Base-by-base conservation (phyloP, 2,113 vertebrate species). In the Hepsetus odoe region DNA sequence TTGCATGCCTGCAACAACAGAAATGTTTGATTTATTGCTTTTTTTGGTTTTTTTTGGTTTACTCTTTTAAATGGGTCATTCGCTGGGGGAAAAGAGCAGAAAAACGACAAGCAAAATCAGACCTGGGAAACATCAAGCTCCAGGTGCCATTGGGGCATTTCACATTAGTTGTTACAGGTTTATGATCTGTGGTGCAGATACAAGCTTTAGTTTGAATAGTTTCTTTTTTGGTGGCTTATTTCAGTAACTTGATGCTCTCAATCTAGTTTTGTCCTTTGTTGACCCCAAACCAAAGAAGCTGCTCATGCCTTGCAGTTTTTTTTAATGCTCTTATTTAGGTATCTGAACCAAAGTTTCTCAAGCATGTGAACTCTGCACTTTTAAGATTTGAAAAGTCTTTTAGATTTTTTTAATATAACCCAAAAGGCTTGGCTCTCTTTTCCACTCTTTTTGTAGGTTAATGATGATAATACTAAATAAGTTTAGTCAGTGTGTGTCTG, bases 31-130 rank as follows among this genome's bases (percentile, higher is more conserved):
- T 65, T 33, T 20, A 10, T 2, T 64, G 32, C 61, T 38, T 65
- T 38, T 38, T 65, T 12, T 14, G 0, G 14, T 35, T 26, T 24
- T 24, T 30, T 26, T 20, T 2, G 20, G 18, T 38, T 58, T 68
- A n/a, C 30, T 53, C 30, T 53, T 71, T 71, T 71, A 71, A 71
- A 71, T 53, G 46, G 42, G 42, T 49, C 26, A 49, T 70, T 49
- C 32, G 67, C 40, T 67, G 9, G 51, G 26, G 24, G 22, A 33
- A 62, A 32, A 24, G 33, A 5, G 51, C 9, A 33, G 42, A 18
- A 33, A 72, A 61, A 32, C 18, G 8, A 12, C 6, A 46, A 32
- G 32, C 20, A 62, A 32, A 44, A 30, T 59, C 22, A 20, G 11
- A 26, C 14, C 28, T n/a, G 59, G 11, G 4, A 20, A 62, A 62